Conservation (phyloP, 2,113 vertebrate species). For the Myrmecophaga tridactyla region DNA sequence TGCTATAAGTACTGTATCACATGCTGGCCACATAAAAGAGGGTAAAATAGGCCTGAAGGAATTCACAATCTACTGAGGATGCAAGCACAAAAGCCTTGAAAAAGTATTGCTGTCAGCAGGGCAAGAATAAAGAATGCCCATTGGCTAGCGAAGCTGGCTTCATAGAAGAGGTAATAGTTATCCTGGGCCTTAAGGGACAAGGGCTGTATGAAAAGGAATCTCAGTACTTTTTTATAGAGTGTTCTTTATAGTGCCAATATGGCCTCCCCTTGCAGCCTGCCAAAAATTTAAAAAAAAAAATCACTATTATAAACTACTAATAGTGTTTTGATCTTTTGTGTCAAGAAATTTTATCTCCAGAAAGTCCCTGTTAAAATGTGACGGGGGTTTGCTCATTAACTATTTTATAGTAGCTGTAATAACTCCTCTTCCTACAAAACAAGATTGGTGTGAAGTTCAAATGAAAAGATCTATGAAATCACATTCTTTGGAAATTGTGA, state of each 20-base stretch:
- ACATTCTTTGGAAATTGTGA: background rate
- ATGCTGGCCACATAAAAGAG: background rate
- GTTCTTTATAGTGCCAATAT: background rate
- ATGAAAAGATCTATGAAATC: background rate
- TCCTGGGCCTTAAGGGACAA: background rate
- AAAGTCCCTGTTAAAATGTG: constrained; percentile 3
- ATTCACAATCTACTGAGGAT: background rate
- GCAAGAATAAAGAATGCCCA: background rate
- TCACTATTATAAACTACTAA: background rate
- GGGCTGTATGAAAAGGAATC: background rate
- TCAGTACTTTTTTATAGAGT: background rate
- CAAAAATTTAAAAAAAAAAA: background rate
- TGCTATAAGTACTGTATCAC: background rate
- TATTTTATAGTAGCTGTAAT: background rate
- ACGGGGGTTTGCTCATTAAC: constrained; percentile 33
- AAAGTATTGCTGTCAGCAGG: background rate
- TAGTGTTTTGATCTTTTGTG: constrained; percentile 38
- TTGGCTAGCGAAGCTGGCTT: background rate
- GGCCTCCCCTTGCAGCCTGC: background rate
- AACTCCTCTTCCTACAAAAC: background rate
- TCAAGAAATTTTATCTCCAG: constrained; percentile 53
- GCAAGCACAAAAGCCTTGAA: background rate
- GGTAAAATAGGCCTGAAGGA: background rate
- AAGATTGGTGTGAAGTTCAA: background rate
- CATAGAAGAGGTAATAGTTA: background rate